Conservation (phyloP, 2,888 invertebrate genomes). For the Diloba caeruleocephala region DNA sequence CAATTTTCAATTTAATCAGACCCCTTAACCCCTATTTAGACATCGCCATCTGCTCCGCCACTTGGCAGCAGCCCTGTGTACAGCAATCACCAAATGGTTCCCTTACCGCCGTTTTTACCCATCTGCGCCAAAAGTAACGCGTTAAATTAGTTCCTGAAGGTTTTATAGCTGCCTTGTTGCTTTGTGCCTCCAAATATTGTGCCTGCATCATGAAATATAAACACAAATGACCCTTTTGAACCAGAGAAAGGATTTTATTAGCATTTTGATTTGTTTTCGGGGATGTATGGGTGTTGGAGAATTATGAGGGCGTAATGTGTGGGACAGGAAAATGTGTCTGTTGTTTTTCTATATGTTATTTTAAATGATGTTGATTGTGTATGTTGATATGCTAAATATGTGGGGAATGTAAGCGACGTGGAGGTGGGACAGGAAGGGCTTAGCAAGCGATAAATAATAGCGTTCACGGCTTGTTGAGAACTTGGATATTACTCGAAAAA, state of each 20-base stretch:
- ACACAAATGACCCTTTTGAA: slow-evolving; percentile 1
- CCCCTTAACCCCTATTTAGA: not conserved
- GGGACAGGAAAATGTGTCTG: not conserved
- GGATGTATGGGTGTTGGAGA: not conserved
- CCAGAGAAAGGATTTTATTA: slow-evolving; percentile 9
- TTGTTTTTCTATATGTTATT: slow-evolving; percentile 5
- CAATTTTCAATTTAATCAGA: not conserved
- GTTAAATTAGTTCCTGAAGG: slow-evolving; percentile 30
- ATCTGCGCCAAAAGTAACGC: slow-evolving; percentile 15
- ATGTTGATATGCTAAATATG: not conserved
- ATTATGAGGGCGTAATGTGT: not conserved
- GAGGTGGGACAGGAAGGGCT: too few relatives aligned
- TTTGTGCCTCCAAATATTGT: slow-evolving; percentile 16
- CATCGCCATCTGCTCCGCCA: not conserved
- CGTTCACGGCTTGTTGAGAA: too few relatives aligned
- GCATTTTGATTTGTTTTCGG: slow-evolving; percentile 6
- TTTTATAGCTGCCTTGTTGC: slow-evolving; percentile 22
- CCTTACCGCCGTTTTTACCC: slow-evolving; percentile 16
- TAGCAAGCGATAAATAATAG: too few relatives aligned
- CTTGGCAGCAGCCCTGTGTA: not conserved
- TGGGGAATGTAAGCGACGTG: not conserved
- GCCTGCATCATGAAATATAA: slow-evolving; percentile 6
- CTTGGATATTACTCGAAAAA: too few relatives aligned
- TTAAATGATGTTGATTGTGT: slow-evolving; percentile 5
- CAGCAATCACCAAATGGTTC: slow-evolving; percentile 27